Base-by-base conservation (phyloP, 2,113 vertebrate genomes). In the Dunckerocampus dactyliophorus region DNA sequence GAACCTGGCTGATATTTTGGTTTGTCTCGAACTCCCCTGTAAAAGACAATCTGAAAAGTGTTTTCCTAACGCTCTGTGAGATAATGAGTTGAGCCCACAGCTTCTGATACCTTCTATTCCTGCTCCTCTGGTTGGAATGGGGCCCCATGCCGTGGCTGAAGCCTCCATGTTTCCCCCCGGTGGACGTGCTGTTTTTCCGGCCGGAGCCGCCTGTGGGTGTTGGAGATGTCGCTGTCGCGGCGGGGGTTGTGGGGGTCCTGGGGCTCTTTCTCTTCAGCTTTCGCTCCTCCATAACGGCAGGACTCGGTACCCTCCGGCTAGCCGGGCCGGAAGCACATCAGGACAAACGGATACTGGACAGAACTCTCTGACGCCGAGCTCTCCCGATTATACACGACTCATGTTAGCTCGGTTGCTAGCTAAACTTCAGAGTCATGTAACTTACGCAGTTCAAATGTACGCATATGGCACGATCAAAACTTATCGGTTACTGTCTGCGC, bases 221-320 rank as follows among this genome's bases (percentile, higher is more conserved):
- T 54, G 74, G 63, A 5, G 95, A 88, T 68, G 76, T 90, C 34
- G 20, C 37, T 8, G 34, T 42, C n/a, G 49, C 49, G 4, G 49
- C 52, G 0, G 52, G 8, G 20, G 85, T 89, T 42, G 94, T 91
- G 8, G 57, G 59, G 16, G 90, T 91, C 73, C 93, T 94, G 62
- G 95, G 92, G 72, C 91, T 96, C 80, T 92, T 95, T 80, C 95
- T 90, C 82, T 98, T 99, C 61, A 91, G 88, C 74, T 93, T 98
- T 55, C 92, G 92, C 69, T 98, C 96, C 79, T 99, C 97, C 97
- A 99, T 98, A 39, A 21, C 67, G 57, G 72, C 86, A 86, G 85
- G 72, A 72, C 76, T 81, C 22, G 69, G 4, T 46, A 34, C 31
- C 16, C 19, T 8, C 37, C 0, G 8, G 8, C 54, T 7, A 51